Evolutionary conservation across 2,888 invertebrate genomes (phyloP).

Genomic region (Timema cristinae): DNA sequence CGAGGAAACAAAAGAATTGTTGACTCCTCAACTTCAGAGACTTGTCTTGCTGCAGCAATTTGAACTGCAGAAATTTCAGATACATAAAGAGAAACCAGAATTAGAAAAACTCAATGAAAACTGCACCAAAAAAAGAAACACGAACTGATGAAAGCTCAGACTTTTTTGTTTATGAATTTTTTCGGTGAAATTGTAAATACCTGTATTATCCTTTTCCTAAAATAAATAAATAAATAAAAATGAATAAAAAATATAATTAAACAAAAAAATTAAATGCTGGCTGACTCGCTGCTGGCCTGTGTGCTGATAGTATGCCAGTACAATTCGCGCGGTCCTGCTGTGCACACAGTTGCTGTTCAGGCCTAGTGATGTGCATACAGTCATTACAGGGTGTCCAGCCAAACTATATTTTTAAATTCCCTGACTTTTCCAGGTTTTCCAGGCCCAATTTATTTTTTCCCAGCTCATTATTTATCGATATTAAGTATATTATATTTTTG

Average conservation of each 20-base stretch:
- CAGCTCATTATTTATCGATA: no score
- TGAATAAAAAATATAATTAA: not conserved
- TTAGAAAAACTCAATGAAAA: not conserved
- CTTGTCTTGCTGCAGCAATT: not conserved
- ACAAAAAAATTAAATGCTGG: not conserved
- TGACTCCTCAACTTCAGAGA: constrained; percentile 4
- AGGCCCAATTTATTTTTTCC: no score
- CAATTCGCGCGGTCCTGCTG: not conserved
- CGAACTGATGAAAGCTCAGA: no score
- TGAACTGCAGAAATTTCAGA: no score
- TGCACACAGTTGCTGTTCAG: not conserved
- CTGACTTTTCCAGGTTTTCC: no score
- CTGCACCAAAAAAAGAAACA: not conserved
- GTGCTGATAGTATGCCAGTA: not conserved
- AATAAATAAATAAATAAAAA: not conserved
- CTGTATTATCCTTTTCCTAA: not conserved
- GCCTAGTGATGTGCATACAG: not conserved
- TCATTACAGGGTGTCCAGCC: no score
- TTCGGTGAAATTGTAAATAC: not conserved
- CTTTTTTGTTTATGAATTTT: no score
- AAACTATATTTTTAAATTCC: no score
- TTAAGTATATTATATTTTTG: no score
- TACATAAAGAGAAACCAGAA: no score
- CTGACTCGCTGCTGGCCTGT: not conserved
- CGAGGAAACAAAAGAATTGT: not conserved